These are phyloP conservation scores for Vombatus ursinus DNA, from an alignment of 2,113 vertebrate species.

Conservation along the genomic window DNA sequence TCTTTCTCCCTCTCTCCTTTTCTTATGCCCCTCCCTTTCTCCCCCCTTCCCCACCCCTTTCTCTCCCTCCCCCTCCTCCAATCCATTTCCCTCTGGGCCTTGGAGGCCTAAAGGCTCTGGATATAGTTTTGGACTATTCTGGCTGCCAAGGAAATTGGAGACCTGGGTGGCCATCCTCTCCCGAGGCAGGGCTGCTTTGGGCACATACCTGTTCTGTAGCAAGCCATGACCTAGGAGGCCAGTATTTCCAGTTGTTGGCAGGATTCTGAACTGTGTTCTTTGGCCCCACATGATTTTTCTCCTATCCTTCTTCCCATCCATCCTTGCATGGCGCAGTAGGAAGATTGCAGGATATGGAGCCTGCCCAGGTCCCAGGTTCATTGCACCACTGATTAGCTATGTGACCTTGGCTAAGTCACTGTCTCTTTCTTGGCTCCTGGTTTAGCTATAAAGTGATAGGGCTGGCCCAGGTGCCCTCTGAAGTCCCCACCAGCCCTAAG, in stretches of 20 bases:
- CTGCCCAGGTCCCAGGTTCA: neutral
- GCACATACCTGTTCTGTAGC: slow-evolving; percentile 46
- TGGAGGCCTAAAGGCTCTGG: neutral
- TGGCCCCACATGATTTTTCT: neutral
- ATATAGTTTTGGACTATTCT: neutral
- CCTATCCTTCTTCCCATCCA: slow-evolving; percentile 7
- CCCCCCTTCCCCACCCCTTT: neutral
- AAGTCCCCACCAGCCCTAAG: neutral
- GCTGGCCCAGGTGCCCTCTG: neutral
- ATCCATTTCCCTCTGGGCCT: neutral
- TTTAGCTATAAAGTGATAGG: neutral
- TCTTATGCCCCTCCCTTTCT: neutral
- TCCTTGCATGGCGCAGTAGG: neutral
- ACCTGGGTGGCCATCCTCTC: neutral
- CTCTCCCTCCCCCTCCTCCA: neutral
- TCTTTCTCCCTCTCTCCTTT: neutral
- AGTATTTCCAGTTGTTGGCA: slow-evolving; percentile 25
- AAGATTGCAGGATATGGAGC: neutral
- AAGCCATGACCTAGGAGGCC: neutral
- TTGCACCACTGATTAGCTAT: neutral
- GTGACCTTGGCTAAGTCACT: neutral
- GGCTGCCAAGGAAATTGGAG: neutral
- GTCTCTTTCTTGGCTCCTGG: neutral
- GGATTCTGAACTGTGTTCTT: slow-evolving; percentile 28
- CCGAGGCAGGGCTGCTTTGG: neutral